These are phyloP conservation scores for Clepsis dumicolana DNA, from an alignment of 2,888 invertebrate genomes.

Conservation along the genomic window DNA sequence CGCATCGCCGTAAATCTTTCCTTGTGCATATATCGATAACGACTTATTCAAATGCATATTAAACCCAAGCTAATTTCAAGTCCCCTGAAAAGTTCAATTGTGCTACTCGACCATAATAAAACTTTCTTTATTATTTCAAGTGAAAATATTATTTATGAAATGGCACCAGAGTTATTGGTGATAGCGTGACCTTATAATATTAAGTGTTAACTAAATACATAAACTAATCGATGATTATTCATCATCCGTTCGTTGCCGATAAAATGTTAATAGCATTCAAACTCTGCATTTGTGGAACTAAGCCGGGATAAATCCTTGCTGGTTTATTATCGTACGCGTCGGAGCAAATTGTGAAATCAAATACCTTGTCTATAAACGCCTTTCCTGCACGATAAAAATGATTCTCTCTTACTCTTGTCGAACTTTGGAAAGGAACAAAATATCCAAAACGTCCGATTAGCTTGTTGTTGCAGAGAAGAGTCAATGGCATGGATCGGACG, in stretches of 20 bases:
- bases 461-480: conserved; percentile 19
- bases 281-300: conserved; percentile 8
- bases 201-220: conserved; percentile 13
- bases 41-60: conserved; percentile 6
- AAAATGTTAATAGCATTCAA: conserved; percentile 16
- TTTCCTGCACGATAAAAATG: neutral
- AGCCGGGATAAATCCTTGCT: conserved; percentile 9
- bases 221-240: conserved; percentile 17
- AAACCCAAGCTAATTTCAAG: neutral
- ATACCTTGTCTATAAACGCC: neutral
- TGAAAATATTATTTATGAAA: conserved; percentile 10
- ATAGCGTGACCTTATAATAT: conserved; percentile 13
- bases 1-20: conserved; percentile 16
- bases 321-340: conserved; percentile 10
- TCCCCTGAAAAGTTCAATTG: neutral
- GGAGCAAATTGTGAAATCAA: neutral
- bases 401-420: neutral
- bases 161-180: conserved; percentile 5
- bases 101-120: neutral
- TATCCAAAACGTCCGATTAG: conserved; percentile 1
- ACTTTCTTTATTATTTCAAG: neutral
- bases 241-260: conserved; percentile 7
- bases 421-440: conserved; percentile 11
- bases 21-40: conserved; percentile 32
- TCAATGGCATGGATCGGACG: conserved; percentile 29